These are phyloP conservation scores for Tragelaphus oryx DNA, from an alignment of 2,797 vertebrate species.

Conservation along the genomic window DNA sequence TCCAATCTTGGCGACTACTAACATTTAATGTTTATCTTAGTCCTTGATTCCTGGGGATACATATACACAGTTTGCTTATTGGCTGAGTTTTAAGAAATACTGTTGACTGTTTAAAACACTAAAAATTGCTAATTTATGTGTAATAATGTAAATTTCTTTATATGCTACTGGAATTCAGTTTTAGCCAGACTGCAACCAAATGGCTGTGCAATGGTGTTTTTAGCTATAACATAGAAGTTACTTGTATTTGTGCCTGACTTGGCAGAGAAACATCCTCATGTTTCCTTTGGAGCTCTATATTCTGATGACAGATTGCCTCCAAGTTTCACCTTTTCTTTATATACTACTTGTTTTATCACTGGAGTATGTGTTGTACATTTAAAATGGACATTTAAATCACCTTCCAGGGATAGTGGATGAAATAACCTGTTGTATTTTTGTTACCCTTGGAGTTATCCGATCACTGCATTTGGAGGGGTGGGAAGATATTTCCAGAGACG, in stretches of 20 bases:
- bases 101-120: constrained; percentile 26
- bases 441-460: not conserved
- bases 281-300: not conserved
- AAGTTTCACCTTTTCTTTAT: not conserved
- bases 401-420: not conserved
- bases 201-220: not conserved
- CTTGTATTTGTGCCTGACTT: not conserved
- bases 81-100: not conserved
- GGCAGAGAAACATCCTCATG: not conserved
- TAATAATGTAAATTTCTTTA: constrained; percentile 2
- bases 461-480: not conserved
- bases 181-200: not conserved
- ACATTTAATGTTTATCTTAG: not conserved
- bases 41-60: not conserved
- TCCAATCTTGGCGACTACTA: not conserved
- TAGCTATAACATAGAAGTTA: not conserved
- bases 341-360: not conserved
- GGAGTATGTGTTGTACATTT: not conserved
- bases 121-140: constrained; percentile 13
- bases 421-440: not conserved
- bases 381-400: not conserved
- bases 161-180: not conserved
- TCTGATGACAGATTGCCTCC: not conserved
- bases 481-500: not conserved
- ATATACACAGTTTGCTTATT: not conserved